Conservation (phyloP, 2,113 vertebrate genomes). For the Triplophysa tibetana region DNA sequence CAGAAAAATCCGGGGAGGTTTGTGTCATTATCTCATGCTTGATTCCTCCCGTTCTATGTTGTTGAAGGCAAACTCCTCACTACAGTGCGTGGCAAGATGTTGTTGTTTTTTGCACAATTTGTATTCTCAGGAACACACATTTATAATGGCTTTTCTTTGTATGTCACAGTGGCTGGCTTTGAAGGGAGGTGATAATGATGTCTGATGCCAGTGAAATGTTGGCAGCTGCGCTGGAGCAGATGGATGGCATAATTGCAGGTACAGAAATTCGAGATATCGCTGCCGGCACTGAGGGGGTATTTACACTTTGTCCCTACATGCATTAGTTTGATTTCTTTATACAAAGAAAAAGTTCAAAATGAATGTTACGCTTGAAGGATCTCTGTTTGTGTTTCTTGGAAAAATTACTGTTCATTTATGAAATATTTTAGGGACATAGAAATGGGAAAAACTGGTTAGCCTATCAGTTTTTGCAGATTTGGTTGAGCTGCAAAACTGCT, state of each 20-base stretch:
- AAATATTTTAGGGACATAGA: too few species aligned
- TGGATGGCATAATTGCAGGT: conserved; percentile 99
- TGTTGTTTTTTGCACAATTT: neutral
- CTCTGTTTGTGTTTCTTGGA: too few species aligned
- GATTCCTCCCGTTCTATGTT: conserved; percentile 9
- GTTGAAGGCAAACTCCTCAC: neutral
- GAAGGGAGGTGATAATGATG: conserved; percentile 81
- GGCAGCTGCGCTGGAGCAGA: conserved; percentile 95
- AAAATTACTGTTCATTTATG: too few species aligned
- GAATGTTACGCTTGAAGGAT: too few species aligned
- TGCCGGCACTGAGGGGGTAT: neutral
- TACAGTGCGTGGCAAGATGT: neutral
- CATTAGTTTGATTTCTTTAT: too few species aligned
- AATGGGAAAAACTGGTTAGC: too few species aligned
- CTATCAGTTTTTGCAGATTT: conserved; percentile 12
- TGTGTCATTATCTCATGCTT: conserved; percentile 59
- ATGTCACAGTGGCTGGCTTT: conserved; percentile 58
- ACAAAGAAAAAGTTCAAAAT: too few species aligned
- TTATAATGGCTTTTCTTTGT: neutral
- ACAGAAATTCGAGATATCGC: neutral
- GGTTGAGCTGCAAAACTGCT: neutral
- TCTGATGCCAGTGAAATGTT: conserved; percentile 96
- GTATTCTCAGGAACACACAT: neutral
- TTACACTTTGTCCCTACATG: too few species aligned
- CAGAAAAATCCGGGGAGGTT: conserved; percentile 60